Conservation (phyloP, 2,113 vertebrate genomes). For the Oncorhynchus tshawytscha region DNA sequence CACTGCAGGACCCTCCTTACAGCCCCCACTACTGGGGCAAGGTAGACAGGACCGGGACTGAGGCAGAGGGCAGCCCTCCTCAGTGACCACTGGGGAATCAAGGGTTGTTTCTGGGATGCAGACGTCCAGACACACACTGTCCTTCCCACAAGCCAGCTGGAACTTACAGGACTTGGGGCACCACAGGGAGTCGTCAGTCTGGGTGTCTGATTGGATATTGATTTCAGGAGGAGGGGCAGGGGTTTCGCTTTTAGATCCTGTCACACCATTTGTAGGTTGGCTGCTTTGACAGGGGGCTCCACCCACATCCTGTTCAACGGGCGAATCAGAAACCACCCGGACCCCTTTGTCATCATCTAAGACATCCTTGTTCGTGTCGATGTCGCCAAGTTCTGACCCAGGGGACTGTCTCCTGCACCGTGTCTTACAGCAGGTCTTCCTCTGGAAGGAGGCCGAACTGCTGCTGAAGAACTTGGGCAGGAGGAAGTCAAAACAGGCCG, state of each 20-base stretch:
- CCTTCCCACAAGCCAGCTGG: conserved; percentile 83
- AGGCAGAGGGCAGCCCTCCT: conserved; percentile 22
- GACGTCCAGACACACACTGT: conserved; percentile 54
- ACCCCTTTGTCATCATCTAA: conserved; percentile 43
- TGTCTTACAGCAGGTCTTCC: conserved; percentile 76
- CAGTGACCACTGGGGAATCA: conserved; percentile 36
- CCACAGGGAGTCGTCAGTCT: conserved; percentile 66
- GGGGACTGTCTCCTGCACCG: conserved; percentile 66
- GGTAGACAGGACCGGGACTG: conserved; percentile 12
- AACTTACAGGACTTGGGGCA: conserved; percentile 92
- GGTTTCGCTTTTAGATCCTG: conserved; percentile 54
- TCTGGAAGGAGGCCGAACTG: conserved; percentile 55
- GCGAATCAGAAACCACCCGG: conserved; percentile 59
- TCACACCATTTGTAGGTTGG: conserved; percentile 57
- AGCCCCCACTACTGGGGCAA: conserved; percentile 10
- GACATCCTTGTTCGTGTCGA: neutral
- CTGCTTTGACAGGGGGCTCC: neutral
- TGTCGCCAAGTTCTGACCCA: conserved; percentile 34
- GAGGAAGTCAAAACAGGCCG: conserved; percentile 92
- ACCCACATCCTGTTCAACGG: conserved; percentile 61
- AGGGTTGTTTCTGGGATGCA: conserved; percentile 55
- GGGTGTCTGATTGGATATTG: conserved; percentile 10
- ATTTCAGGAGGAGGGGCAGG: conserved; percentile 13
- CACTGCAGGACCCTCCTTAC: conserved; percentile 8
- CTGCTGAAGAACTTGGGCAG: conserved; percentile 82